Conservation (phyloP, 2,113 vertebrate species). For the Calcarius ornatus region DNA sequence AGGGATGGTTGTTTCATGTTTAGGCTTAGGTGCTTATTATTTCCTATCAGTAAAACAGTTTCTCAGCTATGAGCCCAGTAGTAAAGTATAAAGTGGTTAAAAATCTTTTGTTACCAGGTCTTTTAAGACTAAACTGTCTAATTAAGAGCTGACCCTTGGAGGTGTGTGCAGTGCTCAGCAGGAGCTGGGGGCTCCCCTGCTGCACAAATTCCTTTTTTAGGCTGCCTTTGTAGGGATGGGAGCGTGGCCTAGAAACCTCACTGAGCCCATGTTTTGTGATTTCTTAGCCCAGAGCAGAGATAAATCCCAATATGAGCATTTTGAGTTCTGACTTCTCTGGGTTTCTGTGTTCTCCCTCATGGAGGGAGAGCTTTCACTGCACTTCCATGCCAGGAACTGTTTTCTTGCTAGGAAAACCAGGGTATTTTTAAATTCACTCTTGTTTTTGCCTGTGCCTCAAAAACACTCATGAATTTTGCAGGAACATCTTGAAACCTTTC, state of each 20-base stretch:
- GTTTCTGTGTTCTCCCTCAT: background rate
- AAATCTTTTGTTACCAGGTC: too few relatives aligned
- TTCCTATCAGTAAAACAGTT: too few relatives aligned
- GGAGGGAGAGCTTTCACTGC: background rate
- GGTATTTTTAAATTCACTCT: background rate
- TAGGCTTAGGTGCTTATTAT: too few relatives aligned
- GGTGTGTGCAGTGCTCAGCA: background rate
- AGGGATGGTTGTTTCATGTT: too few relatives aligned
- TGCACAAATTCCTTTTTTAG: background rate
- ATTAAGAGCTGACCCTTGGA: too few relatives aligned
- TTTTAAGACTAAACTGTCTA: too few relatives aligned
- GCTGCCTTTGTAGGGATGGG: fast-evolving
- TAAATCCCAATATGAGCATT: background rate
- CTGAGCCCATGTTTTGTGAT: background rate
- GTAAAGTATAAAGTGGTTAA: too few relatives aligned
- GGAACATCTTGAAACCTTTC: background rate
- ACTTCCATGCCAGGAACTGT: background rate
- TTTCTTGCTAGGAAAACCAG: background rate
- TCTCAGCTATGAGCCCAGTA: too few relatives aligned
- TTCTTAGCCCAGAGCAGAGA: background rate
- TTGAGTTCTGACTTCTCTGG: background rate
- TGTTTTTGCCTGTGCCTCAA: background rate
- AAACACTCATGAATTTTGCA: slow-evolving; percentile 2
- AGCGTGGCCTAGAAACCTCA: background rate
- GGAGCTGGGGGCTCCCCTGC: background rate